Base-by-base conservation (phyloP, 2,113 vertebrate species). In the Acanthisitta chloris region DNA sequence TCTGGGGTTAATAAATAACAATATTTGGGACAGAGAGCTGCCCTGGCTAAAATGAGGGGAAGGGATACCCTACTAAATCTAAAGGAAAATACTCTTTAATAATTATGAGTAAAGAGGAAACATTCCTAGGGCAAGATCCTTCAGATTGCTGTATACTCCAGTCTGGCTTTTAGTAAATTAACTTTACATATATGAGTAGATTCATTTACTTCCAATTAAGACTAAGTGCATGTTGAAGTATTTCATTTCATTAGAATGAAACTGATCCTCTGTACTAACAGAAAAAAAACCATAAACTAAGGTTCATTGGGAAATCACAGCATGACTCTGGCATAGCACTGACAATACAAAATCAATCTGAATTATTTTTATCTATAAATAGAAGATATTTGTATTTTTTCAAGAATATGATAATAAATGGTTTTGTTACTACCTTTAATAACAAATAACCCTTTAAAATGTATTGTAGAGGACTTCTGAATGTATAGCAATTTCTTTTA, bases 1-100 rank as follows among this genome's bases (percentile, higher is more conserved):
- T 67, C 49, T 92, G 65, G 36, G 12, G n/a, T 79, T 97, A 82
- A 73, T 86, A 85, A 91, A 87, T 64, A 93, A 91, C 67, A 96
- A 42, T 17, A 79, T 90, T 94, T 46, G 34, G 59, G 43, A 66
- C 28, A 91, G 61, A 86, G 57, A 49, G 55, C 25, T 91, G 55
- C 34, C 72, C 65, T 26, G 58, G 38, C 43, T 91, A 61, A 86
- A 83, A 36, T 26, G 24, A 21, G 6, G 5, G 8, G 21, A 20
- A 28, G 20, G 34, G 23, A 55, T 17, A 64, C 7, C 12, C n/a
- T 26, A 12, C 10, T 64, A 13, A 79, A 42, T 69, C 33, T 49
- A 42, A 72, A 66, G 18, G 49, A 86, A 55, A 59, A 88, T 80
- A 4, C 11, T 72, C 67, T 82, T 57, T 77, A 77, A 48, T 61